A percentile compares a stretch with the other conserved stretches of the same genome.
These are phyloP conservation scores for Sterrhoptilus dennistouni DNA, from an alignment of 2,113 vertebrate genomes.

Conservation along the genomic window DNA sequence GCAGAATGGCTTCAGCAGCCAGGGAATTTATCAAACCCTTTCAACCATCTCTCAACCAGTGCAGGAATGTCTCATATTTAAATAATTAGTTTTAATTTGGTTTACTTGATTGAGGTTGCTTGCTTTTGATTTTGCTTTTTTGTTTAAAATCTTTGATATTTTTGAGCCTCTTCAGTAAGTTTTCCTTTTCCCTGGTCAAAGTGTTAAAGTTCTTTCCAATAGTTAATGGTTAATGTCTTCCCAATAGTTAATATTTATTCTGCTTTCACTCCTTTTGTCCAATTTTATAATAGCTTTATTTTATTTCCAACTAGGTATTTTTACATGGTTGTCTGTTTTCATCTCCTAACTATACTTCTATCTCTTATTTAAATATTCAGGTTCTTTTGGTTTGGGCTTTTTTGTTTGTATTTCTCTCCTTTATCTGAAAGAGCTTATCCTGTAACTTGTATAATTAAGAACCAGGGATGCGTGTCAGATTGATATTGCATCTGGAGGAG, in stretches of 20 bases:
- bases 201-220: background rate
- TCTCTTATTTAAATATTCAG: background rate
- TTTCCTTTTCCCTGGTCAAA: background rate
- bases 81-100: background rate
- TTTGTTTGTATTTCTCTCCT: background rate
- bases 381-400: background rate
- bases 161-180: background rate
- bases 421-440: background rate
- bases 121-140: background rate
- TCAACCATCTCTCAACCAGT: background rate
- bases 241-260: background rate
- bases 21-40: background rate
- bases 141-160: background rate
- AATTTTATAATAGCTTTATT: background rate
- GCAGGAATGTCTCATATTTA: background rate
- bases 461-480: background rate
- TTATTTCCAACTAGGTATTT: background rate
- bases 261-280: background rate
- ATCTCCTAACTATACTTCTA: background rate
- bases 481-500: background rate
- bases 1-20: background rate
- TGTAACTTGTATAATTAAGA: background rate
- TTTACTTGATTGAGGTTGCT: background rate
- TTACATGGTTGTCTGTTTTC: background rate
- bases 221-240: background rate